These are phyloP conservation scores for Vimba vimba DNA, from an alignment of 2,113 vertebrate species.

Conservation along the genomic window DNA sequence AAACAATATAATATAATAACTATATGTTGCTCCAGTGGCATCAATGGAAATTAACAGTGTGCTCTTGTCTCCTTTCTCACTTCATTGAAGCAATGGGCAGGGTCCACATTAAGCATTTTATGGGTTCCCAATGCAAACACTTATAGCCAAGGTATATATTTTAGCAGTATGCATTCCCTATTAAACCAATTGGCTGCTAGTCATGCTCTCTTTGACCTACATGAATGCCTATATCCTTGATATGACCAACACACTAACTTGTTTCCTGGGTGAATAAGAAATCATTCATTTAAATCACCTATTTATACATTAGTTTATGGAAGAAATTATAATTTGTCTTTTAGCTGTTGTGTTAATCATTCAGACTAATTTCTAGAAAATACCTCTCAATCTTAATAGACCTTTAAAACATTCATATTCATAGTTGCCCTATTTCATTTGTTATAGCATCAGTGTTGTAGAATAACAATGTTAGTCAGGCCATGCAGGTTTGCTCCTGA, in stretches of 20 bases:
- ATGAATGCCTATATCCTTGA: neutral
- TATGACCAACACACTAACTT: neutral
- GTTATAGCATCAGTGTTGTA: neutral
- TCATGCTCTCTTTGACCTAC: neutral
- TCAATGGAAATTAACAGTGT: neutral
- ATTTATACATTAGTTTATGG: neutral
- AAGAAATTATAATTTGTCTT: neutral
- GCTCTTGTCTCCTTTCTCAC: neutral
- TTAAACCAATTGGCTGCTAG: neutral
- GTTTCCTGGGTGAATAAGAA: neutral
- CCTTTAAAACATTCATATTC: neutral
- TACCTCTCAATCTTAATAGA: conserved; percentile 49
- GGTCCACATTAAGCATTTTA: neutral
- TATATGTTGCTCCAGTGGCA: neutral
- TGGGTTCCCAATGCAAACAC: neutral
- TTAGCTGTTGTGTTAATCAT: neutral
- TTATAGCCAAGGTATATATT: neutral
- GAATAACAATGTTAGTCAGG: neutral
- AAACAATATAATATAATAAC: neutral
- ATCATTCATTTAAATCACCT: neutral
- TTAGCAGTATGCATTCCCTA: neutral
- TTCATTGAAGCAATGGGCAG: neutral
- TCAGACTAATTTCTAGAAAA: neutral
- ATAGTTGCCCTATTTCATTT: neutral
- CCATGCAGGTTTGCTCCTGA: conserved; percentile 56